Base-by-base conservation (phyloP, 2,888 invertebrate genomes). In the Ecliptopera silaceata region DNA sequence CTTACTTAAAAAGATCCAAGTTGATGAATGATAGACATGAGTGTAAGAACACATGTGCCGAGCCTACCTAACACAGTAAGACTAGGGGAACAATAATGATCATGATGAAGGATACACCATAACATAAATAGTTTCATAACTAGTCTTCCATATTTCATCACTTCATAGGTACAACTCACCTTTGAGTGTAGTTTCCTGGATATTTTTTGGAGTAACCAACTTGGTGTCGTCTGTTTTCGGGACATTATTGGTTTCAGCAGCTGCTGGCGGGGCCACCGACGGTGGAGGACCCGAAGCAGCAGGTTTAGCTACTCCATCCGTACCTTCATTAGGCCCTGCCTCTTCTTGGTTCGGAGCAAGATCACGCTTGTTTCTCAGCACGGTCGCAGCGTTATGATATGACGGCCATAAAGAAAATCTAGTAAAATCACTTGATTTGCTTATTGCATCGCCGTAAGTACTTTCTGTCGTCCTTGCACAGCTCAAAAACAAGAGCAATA, bases 341-440 rank as follows among this genome's bases (percentile, higher is more conserved):
- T 11, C 52, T 29, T 31, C 0, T 18, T 42, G 31, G 32, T 1
- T 20, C n/a, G 22, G 11, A 26, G 64, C 70, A 1, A 59, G 65
- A 43, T 75, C 72, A 2, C 86, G 70, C 41, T 75, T 66, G 39
- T 76, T 63, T 41, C 70, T 72, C 64, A 80, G 64, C 60, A 79
- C 61, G 5, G 61, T 64, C 2, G 79, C 80, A 1, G 70, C 82
- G 62, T 85, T 82, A 22, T 77, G 77, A n/a, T 80, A 65, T 13
- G 84, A 84, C 11, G 88, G 87, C 86, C 85, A 84, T 34, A 74
- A 66, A 1, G 84, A 76, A 69, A 76, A 85, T 31, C 69, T 70
- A 43, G 76, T 75, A 45, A 74, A 72, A 31, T 75, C 76, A 50
- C 67, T 72, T 43, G 61, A 59, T 56, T 51, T 58, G 50, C 44